phyloP scores from a whole-genome alignment of 2,797 vertebrate genomes.

The Peromyscus eremicus region DNA sequence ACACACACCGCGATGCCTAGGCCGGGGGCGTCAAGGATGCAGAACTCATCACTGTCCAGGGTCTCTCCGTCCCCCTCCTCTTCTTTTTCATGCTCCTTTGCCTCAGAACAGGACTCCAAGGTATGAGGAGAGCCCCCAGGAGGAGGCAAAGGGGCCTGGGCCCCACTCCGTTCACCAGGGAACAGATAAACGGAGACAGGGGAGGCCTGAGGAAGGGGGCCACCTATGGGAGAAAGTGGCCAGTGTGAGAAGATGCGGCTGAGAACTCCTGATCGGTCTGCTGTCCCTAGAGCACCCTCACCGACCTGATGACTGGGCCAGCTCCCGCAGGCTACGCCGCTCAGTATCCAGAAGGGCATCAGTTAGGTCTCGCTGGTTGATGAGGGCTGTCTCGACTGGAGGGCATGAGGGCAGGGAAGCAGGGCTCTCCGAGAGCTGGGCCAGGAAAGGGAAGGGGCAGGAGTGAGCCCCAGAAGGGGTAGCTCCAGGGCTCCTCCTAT shows the following conservation, averaged over 20 bases:
- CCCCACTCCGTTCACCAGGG: conserved; percentile 90
- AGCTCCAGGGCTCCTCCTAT: not conserved
- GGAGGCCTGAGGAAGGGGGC: conserved; percentile 88
- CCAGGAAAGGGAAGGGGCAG: not conserved
- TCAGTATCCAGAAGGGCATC: conserved; percentile 96
- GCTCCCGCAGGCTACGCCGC: conserved; percentile 89
- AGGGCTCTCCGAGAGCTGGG: conserved; percentile 90
- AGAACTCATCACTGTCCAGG: conserved; percentile 95
- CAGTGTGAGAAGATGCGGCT: not conserved
- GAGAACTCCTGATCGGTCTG: not conserved
- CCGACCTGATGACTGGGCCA: conserved; percentile 73
- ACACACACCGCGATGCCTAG: conserved; percentile 94
- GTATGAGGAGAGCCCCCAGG: conserved; percentile 78
- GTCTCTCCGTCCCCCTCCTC: conserved; percentile 89
- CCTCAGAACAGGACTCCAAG: conserved; percentile 83
- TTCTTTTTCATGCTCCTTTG: conserved; percentile 87
- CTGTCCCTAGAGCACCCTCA: not conserved
- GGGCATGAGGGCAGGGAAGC: conserved; percentile 90
- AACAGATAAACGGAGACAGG: conserved; percentile 95
- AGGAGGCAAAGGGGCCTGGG: conserved; percentile 86
- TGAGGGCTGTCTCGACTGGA: conserved; percentile 94
- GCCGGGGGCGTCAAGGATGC: conserved; percentile 96
- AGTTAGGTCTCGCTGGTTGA: conserved; percentile 95
- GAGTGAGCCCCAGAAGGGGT: accelerated
- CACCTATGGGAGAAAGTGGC: conserved; percentile 82